Percentiles rank a stretch among this genome's conserved stretches.
These are phyloP conservation scores for Tauraco hartlaubi DNA, from an alignment of 2,797 vertebrate genomes.

Conservation along the genomic window DNA sequence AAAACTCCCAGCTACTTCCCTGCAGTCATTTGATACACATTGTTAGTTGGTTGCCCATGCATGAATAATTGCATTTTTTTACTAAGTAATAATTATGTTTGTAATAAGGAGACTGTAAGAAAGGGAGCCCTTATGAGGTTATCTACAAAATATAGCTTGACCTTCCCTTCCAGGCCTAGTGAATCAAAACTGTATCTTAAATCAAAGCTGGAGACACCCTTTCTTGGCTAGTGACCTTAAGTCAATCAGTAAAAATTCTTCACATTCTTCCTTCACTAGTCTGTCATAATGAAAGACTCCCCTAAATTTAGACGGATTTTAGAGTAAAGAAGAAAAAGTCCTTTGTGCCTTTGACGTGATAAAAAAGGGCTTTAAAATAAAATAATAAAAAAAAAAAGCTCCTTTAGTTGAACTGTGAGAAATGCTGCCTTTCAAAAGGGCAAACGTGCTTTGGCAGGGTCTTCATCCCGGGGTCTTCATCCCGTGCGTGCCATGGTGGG, in stretches of 20 bases:
- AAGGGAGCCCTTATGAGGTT: not conserved
- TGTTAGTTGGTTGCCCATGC: not conserved
- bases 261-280: conserved; percentile 21
- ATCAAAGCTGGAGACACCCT: not conserved
- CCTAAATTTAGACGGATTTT: conserved; percentile 51
- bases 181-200: conserved; percentile 15
- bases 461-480: not conserved
- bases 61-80: not conserved
- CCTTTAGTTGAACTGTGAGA: not conserved
- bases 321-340: conserved; percentile 35
- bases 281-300: not conserved
- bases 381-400: not conserved
- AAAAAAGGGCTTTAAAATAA: not conserved
- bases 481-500: rapidly evolving
- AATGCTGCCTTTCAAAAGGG: not conserved
- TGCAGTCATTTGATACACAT: rapidly evolving
- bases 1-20: not conserved
- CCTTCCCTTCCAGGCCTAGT: not conserved
- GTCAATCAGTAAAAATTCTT: conserved; percentile 53
- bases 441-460: rapidly evolving
- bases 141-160: conserved; percentile 36
- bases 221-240: conserved; percentile 33
- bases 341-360: conserved; percentile 23
- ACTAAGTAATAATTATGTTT: not conserved
- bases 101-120: not conserved